Conservation (phyloP, 2,888 invertebrate species). For the Holacanthella duospinosa region DNA sequence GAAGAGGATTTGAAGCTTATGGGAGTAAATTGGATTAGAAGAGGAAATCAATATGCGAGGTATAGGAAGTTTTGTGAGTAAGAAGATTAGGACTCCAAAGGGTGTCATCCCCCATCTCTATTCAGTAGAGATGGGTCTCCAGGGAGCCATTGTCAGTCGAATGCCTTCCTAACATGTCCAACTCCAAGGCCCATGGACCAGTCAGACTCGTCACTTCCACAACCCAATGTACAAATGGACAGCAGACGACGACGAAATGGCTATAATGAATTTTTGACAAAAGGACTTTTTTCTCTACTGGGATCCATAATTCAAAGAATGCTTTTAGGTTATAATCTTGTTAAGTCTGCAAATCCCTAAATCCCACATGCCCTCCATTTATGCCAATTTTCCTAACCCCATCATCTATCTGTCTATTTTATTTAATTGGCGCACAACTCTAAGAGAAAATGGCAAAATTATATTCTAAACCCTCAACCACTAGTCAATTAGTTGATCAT, state of each 20-base stretch:
- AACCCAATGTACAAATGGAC: not conserved
- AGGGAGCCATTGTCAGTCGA: not conserved
- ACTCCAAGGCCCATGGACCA: not conserved
- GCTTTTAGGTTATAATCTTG: no score
- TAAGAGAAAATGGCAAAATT: not conserved
- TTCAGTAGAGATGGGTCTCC: not conserved
- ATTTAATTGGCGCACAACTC: not conserved
- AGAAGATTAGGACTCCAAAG: slow-evolving; percentile 2
- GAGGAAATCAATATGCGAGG: slow-evolving; percentile 1
- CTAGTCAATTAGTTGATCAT: not conserved
- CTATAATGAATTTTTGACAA: slow-evolving; percentile 3
- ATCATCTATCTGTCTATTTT: not conserved
- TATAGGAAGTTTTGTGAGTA: not conserved
- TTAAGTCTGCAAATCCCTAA: no score
- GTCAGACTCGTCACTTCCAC: not conserved
- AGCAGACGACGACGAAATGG: not conserved
- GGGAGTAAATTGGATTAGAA: slow-evolving; percentile 4
- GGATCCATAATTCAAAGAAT: not conserved
- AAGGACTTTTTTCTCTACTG: not conserved
- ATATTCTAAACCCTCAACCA: not conserved
- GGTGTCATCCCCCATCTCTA: not conserved
- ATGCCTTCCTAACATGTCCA: not conserved
- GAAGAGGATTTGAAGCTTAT: not conserved
- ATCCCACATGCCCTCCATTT: no score
- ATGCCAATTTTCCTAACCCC: not conserved